Evolutionary conservation across 2,888 invertebrate genomes (phyloP).

Genomic region (Anaspis maculata): DNA sequence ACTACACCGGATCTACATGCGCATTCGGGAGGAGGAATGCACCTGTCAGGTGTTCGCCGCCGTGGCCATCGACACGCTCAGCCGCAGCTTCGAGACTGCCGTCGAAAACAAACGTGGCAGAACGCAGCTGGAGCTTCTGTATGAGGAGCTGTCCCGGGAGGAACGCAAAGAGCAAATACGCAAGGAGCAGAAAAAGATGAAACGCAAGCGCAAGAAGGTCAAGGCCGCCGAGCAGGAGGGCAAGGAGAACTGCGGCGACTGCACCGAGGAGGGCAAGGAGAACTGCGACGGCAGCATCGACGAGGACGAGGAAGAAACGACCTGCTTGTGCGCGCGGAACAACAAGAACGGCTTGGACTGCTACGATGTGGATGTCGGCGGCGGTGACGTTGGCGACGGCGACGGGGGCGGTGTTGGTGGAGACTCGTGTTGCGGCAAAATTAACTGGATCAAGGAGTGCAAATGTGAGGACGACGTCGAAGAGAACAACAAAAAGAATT

Average conservation of each 20-base stretch:
- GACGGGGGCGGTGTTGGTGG: constrained; percentile 15
- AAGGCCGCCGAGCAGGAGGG: constrained; percentile 40
- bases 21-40: constrained; percentile 83
- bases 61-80: constrained; percentile 77
- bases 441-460: constrained; percentile 32
- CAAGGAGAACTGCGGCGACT: constrained; percentile 39
- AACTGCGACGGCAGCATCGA: constrained; percentile 25
- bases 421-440: too few species aligned
- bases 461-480: constrained; percentile 31
- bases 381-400: constrained; percentile 4
- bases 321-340: constrained; percentile 18
- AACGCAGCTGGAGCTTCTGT: constrained; percentile 79
- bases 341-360: constrained; percentile 14
- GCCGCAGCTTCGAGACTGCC: constrained; percentile 83
- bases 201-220: constrained; percentile 65
- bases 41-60: constrained; percentile 91
- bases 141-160: constrained; percentile 80
- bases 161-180: constrained; percentile 77
- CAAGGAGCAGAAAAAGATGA: constrained; percentile 80
- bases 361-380: constrained; percentile 19
- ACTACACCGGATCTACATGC: constrained; percentile 76
- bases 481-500: constrained; percentile 33
- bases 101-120: constrained; percentile 77
- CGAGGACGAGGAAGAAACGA: constrained; percentile 19
- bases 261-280: constrained; percentile 29